Evolutionary conservation across 2,797 vertebrate species (phyloP), one percentile per base, ranked within the genome.

Genomic region (Lagorchestes hirsutus): DNA sequence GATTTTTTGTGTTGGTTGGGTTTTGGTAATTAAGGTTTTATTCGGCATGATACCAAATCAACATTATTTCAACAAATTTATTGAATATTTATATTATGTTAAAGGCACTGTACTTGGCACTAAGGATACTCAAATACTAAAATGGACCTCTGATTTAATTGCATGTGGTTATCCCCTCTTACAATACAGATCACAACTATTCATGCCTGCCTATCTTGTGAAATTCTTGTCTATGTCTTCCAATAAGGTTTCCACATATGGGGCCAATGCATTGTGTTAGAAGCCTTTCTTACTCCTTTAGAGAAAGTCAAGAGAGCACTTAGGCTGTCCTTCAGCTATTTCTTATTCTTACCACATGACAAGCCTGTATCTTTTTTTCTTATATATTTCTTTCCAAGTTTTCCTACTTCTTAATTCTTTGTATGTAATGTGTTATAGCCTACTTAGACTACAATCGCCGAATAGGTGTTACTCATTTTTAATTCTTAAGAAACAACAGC

Each of bases 21-120:
- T 93, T 90, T 92, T 34, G 13, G 56, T n/a, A 82, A 92, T 91
- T 55, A 92, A 93, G 22, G 28, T 55, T 95, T 92, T 90, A n/a
- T 90, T 59, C 8, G 56, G 34, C 54, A 54, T n/a, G 92, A 54
- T 55, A 57, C 91, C 52, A 92, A 95, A 92, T 55, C 93, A 50
- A 90, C 55, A 46, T 87, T 50, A 87, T 50, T 46, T 27, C 40
- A 27, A 46, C 22, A 82, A 40, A 82, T 87, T 46, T 82, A 31
- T 87, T 82, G 74, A 82, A 3, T 46, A 46, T 11, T 10, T 46
- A 87, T 16, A 27, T 29, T 54, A 55, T 54, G 31, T 31, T 54
- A 10, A 91, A 91, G 52, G 54, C 28, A 14, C 27, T 29, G 12
- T 8, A 54, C 12, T 54, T 54, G 50, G 27, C 27, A 90, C 11